Conservation (phyloP, 2,113 vertebrate species). For the Datnioides undecimradiatus region DNA sequence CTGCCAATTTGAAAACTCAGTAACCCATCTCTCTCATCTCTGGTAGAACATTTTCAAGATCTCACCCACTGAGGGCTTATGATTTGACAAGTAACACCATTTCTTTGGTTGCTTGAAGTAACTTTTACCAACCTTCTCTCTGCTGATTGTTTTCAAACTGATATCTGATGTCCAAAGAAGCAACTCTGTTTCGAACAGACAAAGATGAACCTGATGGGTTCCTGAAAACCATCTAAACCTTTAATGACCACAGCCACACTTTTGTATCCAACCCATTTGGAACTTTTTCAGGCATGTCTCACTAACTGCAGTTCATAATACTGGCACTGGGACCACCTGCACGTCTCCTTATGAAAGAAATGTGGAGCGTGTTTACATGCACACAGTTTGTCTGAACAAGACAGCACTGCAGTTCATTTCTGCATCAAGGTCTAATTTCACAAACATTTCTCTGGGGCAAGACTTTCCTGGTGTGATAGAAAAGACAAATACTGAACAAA, state of each 20-base stretch:
- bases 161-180: not conserved
- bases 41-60: not conserved
- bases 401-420: not conserved
- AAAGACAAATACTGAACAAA: slow-evolving; percentile 10
- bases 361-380: slow-evolving; percentile 60
- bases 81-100: not conserved
- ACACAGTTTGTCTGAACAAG: slow-evolving; percentile 47
- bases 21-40: not conserved
- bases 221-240: not conserved
- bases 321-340: slow-evolving; percentile 48
- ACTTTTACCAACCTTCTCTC: not conserved
- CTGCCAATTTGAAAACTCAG: not conserved
- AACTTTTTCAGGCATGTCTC: not conserved
- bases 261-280: slow-evolving; percentile 18
- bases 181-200: not conserved
- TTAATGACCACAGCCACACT: slow-evolving; percentile 24
- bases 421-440: not conserved
- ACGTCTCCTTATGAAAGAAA: slow-evolving; percentile 13
- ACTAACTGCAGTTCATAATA: slow-evolving; percentile 51
- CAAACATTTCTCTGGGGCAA: slow-evolving; percentile 40
- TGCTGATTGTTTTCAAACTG: not conserved
- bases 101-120: not conserved
- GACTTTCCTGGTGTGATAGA: not conserved
- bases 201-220: slow-evolving; percentile 9
- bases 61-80: not conserved